A percentile compares a stretch with the other conserved stretches of the same genome.
These are phyloP conservation scores for Tribolium freemani DNA, from an alignment of 2,888 invertebrate species.

Conservation along the genomic window DNA sequence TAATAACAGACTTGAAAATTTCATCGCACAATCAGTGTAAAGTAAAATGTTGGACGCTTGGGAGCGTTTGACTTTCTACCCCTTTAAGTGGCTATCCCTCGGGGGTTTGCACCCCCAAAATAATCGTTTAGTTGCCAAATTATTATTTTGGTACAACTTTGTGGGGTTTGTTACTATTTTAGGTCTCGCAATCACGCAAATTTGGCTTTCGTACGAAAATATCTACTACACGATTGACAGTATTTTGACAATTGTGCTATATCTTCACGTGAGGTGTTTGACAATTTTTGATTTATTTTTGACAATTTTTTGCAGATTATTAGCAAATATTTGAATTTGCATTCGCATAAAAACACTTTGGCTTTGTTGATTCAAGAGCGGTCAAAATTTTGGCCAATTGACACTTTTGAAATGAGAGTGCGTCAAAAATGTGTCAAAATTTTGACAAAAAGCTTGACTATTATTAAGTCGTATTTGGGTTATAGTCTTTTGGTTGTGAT, in stretches of 20 bases:
- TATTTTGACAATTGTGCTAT: constrained; percentile 18
- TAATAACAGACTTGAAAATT: background rate
- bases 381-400: constrained; percentile 7
- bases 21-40: background rate
- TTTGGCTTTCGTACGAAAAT: constrained; percentile 8
- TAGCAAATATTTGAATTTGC: constrained; percentile 1
- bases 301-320: constrained; percentile 16
- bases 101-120: constrained; percentile 22
- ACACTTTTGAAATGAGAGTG: background rate
- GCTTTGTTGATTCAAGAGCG: background rate
- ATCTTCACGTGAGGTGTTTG: constrained; percentile 12
- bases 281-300: background rate
- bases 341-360: constrained; percentile 1
- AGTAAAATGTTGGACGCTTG: background rate
- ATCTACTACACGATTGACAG: constrained; percentile 24
- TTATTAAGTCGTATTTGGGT: background rate
- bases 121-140: background rate
- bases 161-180: background rate
- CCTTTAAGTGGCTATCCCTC: constrained; percentile 3
- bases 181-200: background rate
- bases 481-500: background rate
- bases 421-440: background rate
- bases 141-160: constrained; percentile 1
- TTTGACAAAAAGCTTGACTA: background rate
- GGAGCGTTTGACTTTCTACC: constrained; percentile 4